These are phyloP conservation scores for Philonicus albiceps DNA, from an alignment of 2,888 invertebrate genomes.

Conservation along the genomic window DNA sequence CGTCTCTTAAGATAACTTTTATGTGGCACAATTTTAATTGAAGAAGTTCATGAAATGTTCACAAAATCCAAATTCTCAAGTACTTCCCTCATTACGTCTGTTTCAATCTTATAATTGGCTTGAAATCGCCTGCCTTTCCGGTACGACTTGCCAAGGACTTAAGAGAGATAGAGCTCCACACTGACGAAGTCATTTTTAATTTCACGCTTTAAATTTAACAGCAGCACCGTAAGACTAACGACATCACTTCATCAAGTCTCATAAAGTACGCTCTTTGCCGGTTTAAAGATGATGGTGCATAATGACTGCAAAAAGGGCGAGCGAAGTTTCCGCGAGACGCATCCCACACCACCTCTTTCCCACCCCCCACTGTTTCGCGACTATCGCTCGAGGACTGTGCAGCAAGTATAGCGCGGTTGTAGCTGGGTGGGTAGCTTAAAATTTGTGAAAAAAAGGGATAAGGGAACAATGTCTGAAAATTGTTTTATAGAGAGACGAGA, in stretches of 20 bases:
- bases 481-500: constrained; percentile 36
- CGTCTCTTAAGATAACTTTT: not conserved
- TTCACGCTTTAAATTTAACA: not conserved
- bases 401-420: not conserved
- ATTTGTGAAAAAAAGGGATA: not conserved
- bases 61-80: not conserved
- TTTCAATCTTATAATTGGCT: not conserved
- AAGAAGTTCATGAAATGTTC: not conserved
- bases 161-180: not conserved
- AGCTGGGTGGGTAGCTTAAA: not conserved
- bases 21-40: not conserved
- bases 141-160: not conserved
- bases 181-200: not conserved
- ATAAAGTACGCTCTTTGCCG: not conserved
- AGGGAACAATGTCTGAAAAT: constrained; percentile 23
- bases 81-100: not conserved
- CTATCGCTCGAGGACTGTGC: not conserved
- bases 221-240: constrained; percentile 12
- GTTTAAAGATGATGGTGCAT: constrained; percentile 26
- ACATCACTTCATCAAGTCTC: constrained; percentile 31
- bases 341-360: not conserved
- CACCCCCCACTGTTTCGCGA: not conserved
- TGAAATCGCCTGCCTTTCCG: not conserved
- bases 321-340: not conserved
- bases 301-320: constrained; percentile 29